Conservation (phyloP, 2,797 vertebrate species). For the Silurus lanzhouensis region DNA sequence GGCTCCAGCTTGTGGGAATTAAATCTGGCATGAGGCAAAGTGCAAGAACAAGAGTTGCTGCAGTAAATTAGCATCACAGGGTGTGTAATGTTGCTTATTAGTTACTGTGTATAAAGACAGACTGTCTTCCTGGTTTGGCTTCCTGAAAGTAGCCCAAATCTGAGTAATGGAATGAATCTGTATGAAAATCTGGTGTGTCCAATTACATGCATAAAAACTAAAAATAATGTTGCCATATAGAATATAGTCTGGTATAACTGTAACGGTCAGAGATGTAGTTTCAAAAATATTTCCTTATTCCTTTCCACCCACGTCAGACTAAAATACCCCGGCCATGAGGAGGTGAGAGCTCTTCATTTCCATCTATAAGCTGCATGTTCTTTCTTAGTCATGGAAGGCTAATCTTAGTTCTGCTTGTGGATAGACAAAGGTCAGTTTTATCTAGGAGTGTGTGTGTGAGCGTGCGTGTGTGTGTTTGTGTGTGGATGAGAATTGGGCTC, state of each 20-base stretch:
- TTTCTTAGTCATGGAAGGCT: slow-evolving; percentile 28
- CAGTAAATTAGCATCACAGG: background rate
- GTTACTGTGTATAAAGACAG: background rate
- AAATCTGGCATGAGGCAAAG: background rate
- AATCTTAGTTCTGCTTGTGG: slow-evolving; percentile 37
- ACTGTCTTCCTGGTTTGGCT: background rate
- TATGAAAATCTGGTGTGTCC: background rate
- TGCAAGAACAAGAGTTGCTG: background rate
- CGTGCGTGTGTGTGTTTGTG: slow-evolving; percentile 18
- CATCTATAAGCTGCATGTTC: slow-evolving; percentile 38
- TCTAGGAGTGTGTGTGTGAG: background rate
- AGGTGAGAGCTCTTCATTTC: slow-evolving; percentile 33
- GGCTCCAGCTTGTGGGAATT: background rate
- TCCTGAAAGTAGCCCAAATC: background rate
- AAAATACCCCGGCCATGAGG: slow-evolving; percentile 46
- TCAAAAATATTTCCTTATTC: slow-evolving; percentile 34
- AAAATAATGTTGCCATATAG: background rate
- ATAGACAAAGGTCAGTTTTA: slow-evolving; percentile 64
- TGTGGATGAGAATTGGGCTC: slow-evolving; percentile 17
- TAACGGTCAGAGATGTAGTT: slow-evolving; percentile 19
- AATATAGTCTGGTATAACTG: slow-evolving; percentile 1
- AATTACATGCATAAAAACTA: background rate
- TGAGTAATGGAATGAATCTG: background rate
- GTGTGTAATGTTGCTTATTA: background rate
- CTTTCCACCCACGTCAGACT: slow-evolving; percentile 42